Evolutionary conservation across 1,140 invertebrate genomes (phyloP), one percentile per base, ranked within the genome.

Genomic region (Drosophila mauritiana): DNA sequence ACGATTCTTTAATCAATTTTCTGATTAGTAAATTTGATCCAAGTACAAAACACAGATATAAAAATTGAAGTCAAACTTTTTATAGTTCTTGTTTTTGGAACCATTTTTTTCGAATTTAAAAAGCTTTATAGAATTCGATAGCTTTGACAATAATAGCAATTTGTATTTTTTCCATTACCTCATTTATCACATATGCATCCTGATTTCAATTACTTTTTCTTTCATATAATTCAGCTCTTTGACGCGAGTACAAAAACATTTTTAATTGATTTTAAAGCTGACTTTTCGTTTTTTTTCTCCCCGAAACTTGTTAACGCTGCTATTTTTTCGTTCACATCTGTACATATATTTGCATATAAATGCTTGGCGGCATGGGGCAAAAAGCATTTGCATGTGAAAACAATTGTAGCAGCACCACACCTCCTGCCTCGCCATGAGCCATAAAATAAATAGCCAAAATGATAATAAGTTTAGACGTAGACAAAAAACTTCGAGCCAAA

Each of bases 361-460:
- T 86, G 83, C 73, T 83, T 59, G 67, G 46, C 58, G 81, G 75
- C 62, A 67, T 49, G 45, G 49, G 67, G 58, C 54, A 49, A 63
- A 59, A 34, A 56, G 54, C 75, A 86, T 86, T 86, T 86, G 83
- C 83, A 88, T 86, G 83, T 79, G 83, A 86, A 86, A 86, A 86
- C 83, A 86, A 86, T 86, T 86, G 83, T 79, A 67, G 69, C 56
- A 74, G 43, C 46, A 27, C 20, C 53, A 39, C 43, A 27, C 51
- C 31, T 8, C 11, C 57, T 31, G 31, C 52, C 3, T 7, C 25
- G 10, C 56, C 74, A 17, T 53, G 70, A 52, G 72, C 84, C 68
- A 88, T 88, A 83, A 86, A 86, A 86, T 86, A 86, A 86, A 86
- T 86, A 86, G 83, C 83, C 72, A 89, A 86, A 88, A 86, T 79